A percentile compares a stretch with the other conserved stretches of the same genome.
These are phyloP conservation scores for Lepilemur septentrionalis DNA, from an alignment of 2,797 vertebrate species.

Conservation along the genomic window DNA sequence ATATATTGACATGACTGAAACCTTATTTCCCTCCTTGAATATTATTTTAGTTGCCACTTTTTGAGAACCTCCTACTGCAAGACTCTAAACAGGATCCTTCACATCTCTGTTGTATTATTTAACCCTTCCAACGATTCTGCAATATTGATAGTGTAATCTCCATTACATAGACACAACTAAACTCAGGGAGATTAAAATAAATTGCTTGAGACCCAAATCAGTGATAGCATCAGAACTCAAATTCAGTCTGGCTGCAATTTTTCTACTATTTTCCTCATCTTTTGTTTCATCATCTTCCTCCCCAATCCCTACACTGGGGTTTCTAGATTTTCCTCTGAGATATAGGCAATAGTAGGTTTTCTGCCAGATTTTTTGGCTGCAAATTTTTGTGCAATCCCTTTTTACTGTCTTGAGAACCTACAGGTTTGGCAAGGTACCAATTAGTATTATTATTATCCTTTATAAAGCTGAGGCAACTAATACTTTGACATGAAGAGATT, in stretches of 20 bases:
- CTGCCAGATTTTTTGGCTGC: not conserved
- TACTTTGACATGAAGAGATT: not conserved
- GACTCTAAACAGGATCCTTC: not conserved
- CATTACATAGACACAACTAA: not conserved
- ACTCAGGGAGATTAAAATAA: not conserved
- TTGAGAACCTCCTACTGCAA: not conserved
- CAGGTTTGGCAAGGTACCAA: not conserved
- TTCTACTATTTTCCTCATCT: not conserved
- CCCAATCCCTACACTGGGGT: accelerated
- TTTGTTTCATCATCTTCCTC: not conserved
- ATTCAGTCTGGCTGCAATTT: not conserved
- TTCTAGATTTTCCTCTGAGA: not conserved
- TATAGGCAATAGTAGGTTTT: not conserved
- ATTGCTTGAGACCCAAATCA: not conserved
- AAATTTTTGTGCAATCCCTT: not conserved
- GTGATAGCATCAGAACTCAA: not conserved
- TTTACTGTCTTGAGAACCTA: not conserved
- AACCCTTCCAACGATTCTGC: not conserved
- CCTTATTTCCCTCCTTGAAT: not conserved
- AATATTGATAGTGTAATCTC: not conserved
- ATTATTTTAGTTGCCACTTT: not conserved
- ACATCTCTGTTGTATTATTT: not conserved
- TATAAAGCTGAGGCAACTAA: not conserved
- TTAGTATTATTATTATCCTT: not conserved
- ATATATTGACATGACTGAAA: not conserved